Base-by-base conservation (phyloP, 2,797 vertebrate species). In the Argentina silus region DNA sequence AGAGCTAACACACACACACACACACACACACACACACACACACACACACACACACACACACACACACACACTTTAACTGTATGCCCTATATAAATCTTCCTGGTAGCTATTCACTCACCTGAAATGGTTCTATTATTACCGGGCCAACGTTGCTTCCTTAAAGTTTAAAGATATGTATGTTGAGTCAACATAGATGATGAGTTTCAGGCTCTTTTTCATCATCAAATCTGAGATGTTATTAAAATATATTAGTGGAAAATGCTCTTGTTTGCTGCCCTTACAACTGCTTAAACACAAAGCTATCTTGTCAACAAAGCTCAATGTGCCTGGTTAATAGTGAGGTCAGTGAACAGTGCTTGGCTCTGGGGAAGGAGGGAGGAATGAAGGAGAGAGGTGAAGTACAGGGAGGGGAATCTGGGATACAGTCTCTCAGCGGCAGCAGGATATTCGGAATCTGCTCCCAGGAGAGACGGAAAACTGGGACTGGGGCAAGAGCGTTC, bases 251-350 rank as follows among this genome's bases (percentile, higher is more conserved):
- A 57, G 51, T 53, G 51, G 51, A 53, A 53, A 17, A 53, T 14
- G 1, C 12, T 53, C 15, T 53, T 53, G 12, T 53, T 53, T 53
- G 50, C n/a, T 53, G 11, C 8, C 1, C 56, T 57, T 57, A n/a
- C 19, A 19, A 36, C 59, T 61, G 59, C 59, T 36, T 61, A 61
- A 3, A 21, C 57, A 21, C 17, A 82, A 85, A 82, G 74, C 69
- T 45, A 73, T 42, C 76, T 70, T 61, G 79, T 81, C 82, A 86
- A 86, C 78, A 81, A 60, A 19, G 57, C 57, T 47, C 59, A 23
- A 55, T 65, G 61, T 69, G 68, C 43, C 69, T 83, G 17, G 57
- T 44, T 56, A 11, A 76, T 66, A 14, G 1, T 47, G 44, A 69
- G 65, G 79, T 75, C 65, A 45, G 69, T 77, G 77, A 70, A 78